A percentile compares a stretch with the other conserved stretches of the same genome.
These are phyloP conservation scores for Diarsia rubi DNA, from an alignment of 2,888 invertebrate genomes.

Conservation along the genomic window DNA sequence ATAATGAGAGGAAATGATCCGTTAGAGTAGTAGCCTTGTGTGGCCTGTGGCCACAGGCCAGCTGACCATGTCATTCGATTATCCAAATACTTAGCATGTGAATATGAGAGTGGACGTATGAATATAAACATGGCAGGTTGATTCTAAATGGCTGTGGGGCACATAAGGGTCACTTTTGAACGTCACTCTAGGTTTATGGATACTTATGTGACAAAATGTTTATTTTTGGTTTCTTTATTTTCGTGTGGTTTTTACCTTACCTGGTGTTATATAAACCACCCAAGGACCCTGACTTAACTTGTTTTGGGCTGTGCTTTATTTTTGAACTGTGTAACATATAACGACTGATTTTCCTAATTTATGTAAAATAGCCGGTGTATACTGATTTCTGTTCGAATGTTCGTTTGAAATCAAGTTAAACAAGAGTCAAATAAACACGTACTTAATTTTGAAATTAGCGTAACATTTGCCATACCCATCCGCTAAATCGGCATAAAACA, in stretches of 20 bases:
- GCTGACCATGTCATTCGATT: conserved; percentile 58
- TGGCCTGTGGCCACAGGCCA: conserved; percentile 46
- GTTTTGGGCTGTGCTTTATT: background rate
- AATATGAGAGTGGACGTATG: conserved; percentile 33
- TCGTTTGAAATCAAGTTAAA: background rate
- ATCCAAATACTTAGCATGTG: conserved; percentile 52
- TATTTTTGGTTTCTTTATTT: background rate
- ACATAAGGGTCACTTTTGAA: background rate
- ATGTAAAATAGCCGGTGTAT: background rate
- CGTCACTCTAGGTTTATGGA: too few species aligned
- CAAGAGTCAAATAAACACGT: background rate
- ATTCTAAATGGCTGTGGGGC: background rate
- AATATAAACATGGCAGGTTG: conserved; percentile 19
- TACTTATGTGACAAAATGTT: background rate
- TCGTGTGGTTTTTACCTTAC: too few species aligned
- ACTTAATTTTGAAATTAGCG: background rate
- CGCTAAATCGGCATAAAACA: background rate
- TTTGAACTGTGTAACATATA: background rate
- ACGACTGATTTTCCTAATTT: background rate
- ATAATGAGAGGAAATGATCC: conserved; percentile 67
- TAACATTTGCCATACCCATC: background rate
- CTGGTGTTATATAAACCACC: too few species aligned
- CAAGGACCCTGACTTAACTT: too few species aligned
- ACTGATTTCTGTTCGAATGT: background rate
- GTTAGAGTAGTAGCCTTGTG: conserved; percentile 60